Evolutionary conservation across 2,797 vertebrate species (phyloP).

Genomic region (Knipowitschia caucasica): DNA sequence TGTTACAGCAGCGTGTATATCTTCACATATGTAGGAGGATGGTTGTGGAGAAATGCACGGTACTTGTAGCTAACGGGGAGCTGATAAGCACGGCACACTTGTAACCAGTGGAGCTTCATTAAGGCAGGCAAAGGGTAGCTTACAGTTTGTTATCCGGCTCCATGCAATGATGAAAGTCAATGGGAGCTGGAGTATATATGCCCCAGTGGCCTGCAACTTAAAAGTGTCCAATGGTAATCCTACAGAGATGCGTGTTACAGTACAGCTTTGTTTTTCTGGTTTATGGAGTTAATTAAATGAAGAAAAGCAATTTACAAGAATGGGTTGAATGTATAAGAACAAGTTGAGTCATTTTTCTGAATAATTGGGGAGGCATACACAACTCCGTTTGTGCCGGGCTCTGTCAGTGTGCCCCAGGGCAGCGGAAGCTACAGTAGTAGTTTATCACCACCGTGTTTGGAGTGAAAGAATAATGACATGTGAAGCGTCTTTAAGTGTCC

Average conservation of each 20-base stretch:
- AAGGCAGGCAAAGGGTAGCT: constrained; percentile 26
- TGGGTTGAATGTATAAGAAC: neutral
- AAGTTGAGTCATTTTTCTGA: neutral
- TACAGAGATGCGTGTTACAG: neutral
- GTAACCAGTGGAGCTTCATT: constrained; percentile 27
- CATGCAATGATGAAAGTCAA: constrained; percentile 28
- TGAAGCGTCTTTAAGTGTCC: too few species aligned
- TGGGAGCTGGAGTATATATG: constrained; percentile 20
- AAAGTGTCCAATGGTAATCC: constrained; percentile 10
- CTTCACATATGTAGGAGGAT: constrained; percentile 34
- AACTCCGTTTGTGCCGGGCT: too few species aligned
- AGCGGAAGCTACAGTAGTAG: too few species aligned
- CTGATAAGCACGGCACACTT: constrained; percentile 15
- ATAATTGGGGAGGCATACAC: neutral
- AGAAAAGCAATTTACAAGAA: neutral
- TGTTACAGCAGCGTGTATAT: constrained; percentile 32
- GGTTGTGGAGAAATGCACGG: constrained; percentile 8
- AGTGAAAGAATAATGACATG: too few species aligned
- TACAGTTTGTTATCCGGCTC: constrained; percentile 18
- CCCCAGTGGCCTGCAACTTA: constrained; percentile 19
- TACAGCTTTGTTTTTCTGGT: neutral
- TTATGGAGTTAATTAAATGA: constrained; percentile 6
- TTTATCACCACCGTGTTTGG: too few species aligned
- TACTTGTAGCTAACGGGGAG: constrained; percentile 26
- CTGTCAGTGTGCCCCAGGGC: too few species aligned